Percentiles rank a stretch among this genome's conserved stretches.
Evolutionary conservation across 2,113 vertebrate genomes (phyloP).

Genomic region (Pachycephala philippinensis): DNA sequence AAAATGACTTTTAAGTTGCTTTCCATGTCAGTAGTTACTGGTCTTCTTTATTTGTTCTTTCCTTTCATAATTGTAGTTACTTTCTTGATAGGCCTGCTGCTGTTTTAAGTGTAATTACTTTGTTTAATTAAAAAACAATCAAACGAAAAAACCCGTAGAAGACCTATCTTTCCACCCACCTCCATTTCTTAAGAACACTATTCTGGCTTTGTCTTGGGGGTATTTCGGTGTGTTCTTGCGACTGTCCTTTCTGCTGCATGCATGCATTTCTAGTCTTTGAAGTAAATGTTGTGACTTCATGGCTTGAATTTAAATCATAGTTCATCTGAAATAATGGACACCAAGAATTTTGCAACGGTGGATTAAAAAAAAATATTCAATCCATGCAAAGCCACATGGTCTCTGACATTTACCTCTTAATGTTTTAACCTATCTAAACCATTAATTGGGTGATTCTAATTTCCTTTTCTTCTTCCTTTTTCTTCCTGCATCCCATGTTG

Average conservation of each 20-base stretch:
- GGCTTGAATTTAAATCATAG: conserved; percentile 19
- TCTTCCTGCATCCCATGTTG: conserved; percentile 88
- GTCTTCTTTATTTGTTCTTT: not conserved
- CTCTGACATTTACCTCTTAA: conserved; percentile 59
- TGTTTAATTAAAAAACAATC: not conserved
- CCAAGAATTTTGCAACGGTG: not conserved
- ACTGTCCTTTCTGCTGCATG: conserved; percentile 51
- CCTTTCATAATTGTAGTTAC: not conserved
- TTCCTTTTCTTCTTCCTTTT: conserved; percentile 90
- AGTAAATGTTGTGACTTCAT: conserved; percentile 60
- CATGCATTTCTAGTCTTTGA: conserved; percentile 49
- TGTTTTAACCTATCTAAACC: conserved; percentile 72
- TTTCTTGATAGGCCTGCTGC: not conserved
- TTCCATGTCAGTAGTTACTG: not conserved
- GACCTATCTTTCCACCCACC: not conserved
- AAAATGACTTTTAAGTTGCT: not conserved
- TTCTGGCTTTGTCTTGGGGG: conserved; percentile 39
- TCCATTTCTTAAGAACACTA: conserved; percentile 18
- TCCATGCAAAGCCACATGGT: conserved; percentile 35
- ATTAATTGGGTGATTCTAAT: conserved; percentile 82
- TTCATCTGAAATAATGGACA: not conserved
- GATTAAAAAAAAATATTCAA: not conserved
- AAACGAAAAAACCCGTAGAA: not conserved
- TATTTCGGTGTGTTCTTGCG: not conserved
- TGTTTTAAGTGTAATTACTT: not conserved